Conservation (phyloP, 2,888 invertebrate species). For the Diarsia brunnea region DNA sequence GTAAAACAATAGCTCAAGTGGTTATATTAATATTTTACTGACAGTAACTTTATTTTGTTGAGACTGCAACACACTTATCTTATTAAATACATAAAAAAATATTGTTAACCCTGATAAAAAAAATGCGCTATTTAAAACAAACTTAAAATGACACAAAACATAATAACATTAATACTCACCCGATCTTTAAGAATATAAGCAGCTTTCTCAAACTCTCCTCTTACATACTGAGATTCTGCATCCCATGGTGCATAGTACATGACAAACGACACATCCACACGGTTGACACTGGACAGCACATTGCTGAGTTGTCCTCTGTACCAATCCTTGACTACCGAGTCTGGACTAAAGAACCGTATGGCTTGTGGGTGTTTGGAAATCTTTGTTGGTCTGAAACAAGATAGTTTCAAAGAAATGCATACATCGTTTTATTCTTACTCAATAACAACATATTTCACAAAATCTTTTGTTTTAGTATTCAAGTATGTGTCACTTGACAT, state of each 20-base stretch:
- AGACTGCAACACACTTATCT: not conserved
- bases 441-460: not conserved
- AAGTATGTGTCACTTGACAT: too few relatives aligned
- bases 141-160: not conserved
- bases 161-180: slow-evolving; percentile 84
- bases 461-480: not conserved
- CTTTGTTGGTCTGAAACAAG: slow-evolving; percentile 78
- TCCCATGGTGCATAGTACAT: slow-evolving; percentile 99
- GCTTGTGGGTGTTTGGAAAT: slow-evolving; percentile 89
- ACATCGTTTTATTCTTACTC: not conserved
- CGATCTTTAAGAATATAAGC: slow-evolving; percentile 93
- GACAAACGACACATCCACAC: slow-evolving; percentile 95
- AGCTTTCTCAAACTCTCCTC: slow-evolving; percentile 94
- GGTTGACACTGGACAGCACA: slow-evolving; percentile 91
- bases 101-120: not conserved
- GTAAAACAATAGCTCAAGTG: not conserved
- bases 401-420: not conserved
- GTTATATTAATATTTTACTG: not conserved
- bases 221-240: slow-evolving; percentile 94
- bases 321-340: slow-evolving; percentile 94
- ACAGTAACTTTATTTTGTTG: not conserved
- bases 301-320: slow-evolving; percentile 94
- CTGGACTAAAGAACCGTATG: slow-evolving; percentile 93
- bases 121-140: not conserved
- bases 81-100: not conserved